Conservation (phyloP, 2,888 invertebrate species). For the Clanis bilineata region DNA sequence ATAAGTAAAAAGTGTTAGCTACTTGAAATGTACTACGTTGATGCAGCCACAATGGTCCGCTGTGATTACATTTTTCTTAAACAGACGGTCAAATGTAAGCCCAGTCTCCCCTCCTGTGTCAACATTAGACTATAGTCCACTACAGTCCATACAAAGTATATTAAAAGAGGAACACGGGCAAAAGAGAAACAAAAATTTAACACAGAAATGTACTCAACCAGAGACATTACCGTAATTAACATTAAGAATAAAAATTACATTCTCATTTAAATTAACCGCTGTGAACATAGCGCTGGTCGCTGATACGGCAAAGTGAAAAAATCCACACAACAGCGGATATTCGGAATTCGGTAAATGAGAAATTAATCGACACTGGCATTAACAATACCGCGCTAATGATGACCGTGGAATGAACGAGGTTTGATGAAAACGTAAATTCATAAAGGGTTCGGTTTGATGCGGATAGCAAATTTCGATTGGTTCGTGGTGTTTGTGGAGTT, state of each 20-base stretch:
- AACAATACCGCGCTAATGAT: constrained; percentile 69
- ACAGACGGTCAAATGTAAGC: neutral
- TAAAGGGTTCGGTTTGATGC: constrained; percentile 52
- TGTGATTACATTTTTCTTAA: neutral
- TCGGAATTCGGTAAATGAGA: constrained; percentile 60
- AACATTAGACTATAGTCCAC: neutral
- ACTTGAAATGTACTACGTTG: neutral
- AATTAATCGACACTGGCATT: constrained; percentile 68
- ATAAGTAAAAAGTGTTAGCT: neutral
- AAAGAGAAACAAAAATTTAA: neutral
- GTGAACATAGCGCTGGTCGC: neutral
- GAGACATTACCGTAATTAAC: constrained; percentile 8
- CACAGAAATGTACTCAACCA: neutral
- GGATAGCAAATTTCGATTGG: constrained; percentile 22
- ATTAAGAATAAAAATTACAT: neutral
- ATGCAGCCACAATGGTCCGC: neutral
- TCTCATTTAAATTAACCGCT: constrained; percentile 3
- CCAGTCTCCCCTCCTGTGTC: neutral
- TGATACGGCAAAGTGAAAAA: constrained; percentile 2
- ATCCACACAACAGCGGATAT: constrained; percentile 25
- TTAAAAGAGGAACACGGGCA: neutral
- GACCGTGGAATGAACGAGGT: constrained; percentile 57
- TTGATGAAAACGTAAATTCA: constrained; percentile 64
- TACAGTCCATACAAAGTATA: neutral
- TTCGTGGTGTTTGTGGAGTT: neutral